These are phyloP conservation scores for Sciurus carolinensis DNA, from an alignment of 2,797 vertebrate species.

Conservation along the genomic window DNA sequence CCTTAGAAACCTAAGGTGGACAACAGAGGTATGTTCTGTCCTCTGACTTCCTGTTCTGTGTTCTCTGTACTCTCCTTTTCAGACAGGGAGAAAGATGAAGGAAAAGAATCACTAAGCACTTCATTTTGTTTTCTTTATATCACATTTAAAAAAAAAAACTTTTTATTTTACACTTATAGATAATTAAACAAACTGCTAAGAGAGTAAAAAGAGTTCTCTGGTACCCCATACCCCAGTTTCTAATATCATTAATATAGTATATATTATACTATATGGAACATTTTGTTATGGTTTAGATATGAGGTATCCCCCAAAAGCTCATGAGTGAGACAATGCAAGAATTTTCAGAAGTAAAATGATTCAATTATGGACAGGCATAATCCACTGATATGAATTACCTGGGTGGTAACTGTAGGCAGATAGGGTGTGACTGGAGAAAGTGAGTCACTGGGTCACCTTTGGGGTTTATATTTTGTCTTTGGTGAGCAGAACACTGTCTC, in stretches of 20 bases:
- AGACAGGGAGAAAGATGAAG: not conserved
- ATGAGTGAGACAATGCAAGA: too few relatives aligned
- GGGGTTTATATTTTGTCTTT: too few relatives aligned
- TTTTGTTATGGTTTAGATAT: too few relatives aligned
- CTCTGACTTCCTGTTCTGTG: not conserved
- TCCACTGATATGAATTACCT: too few relatives aligned
- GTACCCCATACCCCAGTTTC: not conserved
- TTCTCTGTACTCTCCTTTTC: not conserved
- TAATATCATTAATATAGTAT: not conserved
- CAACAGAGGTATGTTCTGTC: accelerated
- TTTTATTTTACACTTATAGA: not conserved
- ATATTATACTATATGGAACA: not conserved
- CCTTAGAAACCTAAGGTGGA: not conserved
- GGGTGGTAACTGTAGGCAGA: too few relatives aligned
- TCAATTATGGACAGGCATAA: too few relatives aligned
- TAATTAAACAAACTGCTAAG: not conserved
- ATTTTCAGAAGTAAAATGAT: too few relatives aligned
- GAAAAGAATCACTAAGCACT: not conserved
- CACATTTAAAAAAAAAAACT: not conserved
- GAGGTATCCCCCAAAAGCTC: too few relatives aligned
- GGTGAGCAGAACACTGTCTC: too few relatives aligned
- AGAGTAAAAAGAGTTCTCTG: not conserved
- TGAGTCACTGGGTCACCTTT: too few relatives aligned
- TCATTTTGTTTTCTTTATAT: not conserved
- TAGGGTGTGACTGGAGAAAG: too few relatives aligned